These are phyloP conservation scores for Osmerus eperlanus DNA, from an alignment of 2,113 vertebrate species.

Conservation along the genomic window DNA sequence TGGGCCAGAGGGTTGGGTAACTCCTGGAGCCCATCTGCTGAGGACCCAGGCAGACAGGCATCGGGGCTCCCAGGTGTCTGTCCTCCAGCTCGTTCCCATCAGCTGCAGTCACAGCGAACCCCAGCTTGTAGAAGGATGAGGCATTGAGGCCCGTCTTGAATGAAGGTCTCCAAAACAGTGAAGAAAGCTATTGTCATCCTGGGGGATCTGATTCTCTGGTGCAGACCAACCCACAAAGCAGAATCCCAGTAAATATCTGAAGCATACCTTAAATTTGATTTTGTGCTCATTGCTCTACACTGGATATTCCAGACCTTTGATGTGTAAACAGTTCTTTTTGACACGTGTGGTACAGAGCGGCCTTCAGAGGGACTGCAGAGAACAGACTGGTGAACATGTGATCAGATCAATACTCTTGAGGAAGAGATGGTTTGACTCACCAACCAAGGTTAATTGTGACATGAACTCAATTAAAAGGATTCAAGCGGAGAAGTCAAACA, in stretches of 20 bases:
- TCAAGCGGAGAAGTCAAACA: slow-evolving; percentile 53
- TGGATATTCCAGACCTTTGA: not conserved
- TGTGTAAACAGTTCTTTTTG: not conserved
- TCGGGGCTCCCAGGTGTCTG: not conserved
- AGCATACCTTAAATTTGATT: no score
- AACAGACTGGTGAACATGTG: not conserved
- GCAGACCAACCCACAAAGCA: not conserved
- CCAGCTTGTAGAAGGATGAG: no score
- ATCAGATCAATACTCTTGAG: slow-evolving; percentile 48
- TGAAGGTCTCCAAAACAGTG: no score
- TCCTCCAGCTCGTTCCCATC: not conserved
- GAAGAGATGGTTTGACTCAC: slow-evolving; percentile 46
- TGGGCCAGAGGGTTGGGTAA: no score
- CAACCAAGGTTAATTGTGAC: slow-evolving; percentile 44
- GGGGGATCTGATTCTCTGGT: not conserved
- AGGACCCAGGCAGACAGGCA: not conserved
- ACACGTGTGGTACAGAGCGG: not conserved
- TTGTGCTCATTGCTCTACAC: no score
- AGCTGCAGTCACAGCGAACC: no score
- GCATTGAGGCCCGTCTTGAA: no score
- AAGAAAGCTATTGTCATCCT: no score
- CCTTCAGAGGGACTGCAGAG: slow-evolving; percentile 9
- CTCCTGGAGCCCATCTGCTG: not conserved
- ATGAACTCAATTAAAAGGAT: slow-evolving; percentile 42
- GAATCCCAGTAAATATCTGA: not conserved